Evolutionary conservation across 2,797 vertebrate genomes (phyloP), one percentile per base, ranked within the genome.

Genomic region (Staurois parvus): DNA sequence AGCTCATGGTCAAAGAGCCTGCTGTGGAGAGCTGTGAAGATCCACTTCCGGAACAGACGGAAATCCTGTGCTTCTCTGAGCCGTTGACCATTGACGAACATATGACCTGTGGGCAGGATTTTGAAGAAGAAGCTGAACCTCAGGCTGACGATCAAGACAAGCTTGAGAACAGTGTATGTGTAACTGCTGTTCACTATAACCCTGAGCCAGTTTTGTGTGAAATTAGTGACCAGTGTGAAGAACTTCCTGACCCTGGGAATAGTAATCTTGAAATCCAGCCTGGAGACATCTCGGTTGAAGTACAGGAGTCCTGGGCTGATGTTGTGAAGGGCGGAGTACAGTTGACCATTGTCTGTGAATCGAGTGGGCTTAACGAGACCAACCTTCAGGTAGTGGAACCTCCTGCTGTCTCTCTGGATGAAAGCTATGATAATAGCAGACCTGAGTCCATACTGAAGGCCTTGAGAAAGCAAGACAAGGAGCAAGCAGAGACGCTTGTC

Each of bases 401-500:
- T 7, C 52, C 42, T 6, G 17, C 37, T 6, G 42, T 32, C 40
- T 52, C 76, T 62, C 42, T 66, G 29, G 88, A 87, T 59, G 77
- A 79, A 0, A 40, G 0, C 0, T 0, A 42, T 1, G 30, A 88
- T 64, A 77, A 67, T 88, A 42, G 34, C 0, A 90, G 92, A 48
- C 92, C 94, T 0, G 95, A 96, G 79, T 91, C 84, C 0, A 89
- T 90, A 2, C 91, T 97, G 52, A 95, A 94, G 88, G 95, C 94
- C 0, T 91, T 97, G 85, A 95, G 95, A 88, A 96, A 93, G 86
- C 96, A 95, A 29, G 97, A 99, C 91, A 97, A 95, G 89, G 96
- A 98, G 70, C 97, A 98, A 85, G 97, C 96, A 0, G 95, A 98
- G 59, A 93, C 96, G 0, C 92, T 99, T 89, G 95, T 99, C 28